Base-by-base conservation (phyloP, 2,113 vertebrate genomes). In the Otis tarda region DNA sequence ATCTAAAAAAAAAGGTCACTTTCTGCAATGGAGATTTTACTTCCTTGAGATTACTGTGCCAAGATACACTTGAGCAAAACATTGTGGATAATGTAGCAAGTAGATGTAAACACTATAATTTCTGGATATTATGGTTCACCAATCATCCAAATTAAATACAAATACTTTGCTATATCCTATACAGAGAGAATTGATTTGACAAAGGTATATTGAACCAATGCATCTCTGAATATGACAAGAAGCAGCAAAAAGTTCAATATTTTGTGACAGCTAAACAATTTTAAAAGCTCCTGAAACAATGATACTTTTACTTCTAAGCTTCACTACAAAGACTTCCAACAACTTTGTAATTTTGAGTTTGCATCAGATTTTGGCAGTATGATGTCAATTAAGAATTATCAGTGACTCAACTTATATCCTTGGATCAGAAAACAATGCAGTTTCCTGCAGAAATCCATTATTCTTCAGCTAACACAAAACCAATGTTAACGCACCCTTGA, bases 91-190 rank as follows among this genome's bases (percentile, higher is more conserved):
- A 92, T 69, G 56, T 47, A 95, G 41, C 4, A 56, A 88, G 69
- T 45, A 90, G 64, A 50, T 30, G 22, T 28, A 63, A 64, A 56
- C 21, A 31, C 27, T 52, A 3, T 63, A 92, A 95, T 91, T 94
- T 67, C 21, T 55, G 9, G 37, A 93, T 95, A 77, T 64, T 77
- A 64, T 19, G 10, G 18, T 69, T 95, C 70, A 79, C 41, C 60
- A 88, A 37, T 59, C 94, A 83, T 88, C 81, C 77, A 95, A 93
- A 96, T 96, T 92, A 97, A 97, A 82, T 64, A 84, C 22, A 63
- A 87, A 78, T 65, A 45, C 24, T 81, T 91, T 75, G 43, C 70
- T 52, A 22, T 12, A 56, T 82, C 31, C 28, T 89, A 61, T 53
- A 83, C 30, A 95, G 59, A 90, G 57, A 94, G 41, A 96, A 97